These are phyloP conservation scores for Gadus chalcogrammus DNA, from an alignment of 2,113 vertebrate species.

Conservation along the genomic window DNA sequence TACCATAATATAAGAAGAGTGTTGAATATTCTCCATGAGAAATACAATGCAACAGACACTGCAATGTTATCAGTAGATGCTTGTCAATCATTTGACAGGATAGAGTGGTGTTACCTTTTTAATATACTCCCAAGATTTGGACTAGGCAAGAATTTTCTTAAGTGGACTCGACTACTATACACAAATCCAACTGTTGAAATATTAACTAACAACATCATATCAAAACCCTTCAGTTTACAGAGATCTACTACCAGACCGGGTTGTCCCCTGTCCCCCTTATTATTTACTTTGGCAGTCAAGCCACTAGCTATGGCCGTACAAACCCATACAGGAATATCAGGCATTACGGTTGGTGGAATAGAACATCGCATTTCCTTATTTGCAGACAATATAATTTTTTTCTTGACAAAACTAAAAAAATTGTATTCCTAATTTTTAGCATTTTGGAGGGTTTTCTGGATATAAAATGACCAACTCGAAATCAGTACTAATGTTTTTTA, in stretches of 20 bases:
- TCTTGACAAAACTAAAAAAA: conserved; percentile 16
- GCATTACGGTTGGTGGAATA: no score
- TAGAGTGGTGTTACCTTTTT: conserved; percentile 20
- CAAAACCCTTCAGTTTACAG: conserved; percentile 16
- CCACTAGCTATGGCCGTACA: neutral
- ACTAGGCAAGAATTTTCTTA: conserved; percentile 8
- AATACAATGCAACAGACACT: conserved; percentile 11
- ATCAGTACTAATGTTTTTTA: conserved; percentile 24
- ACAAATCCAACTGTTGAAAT: conserved; percentile 12
- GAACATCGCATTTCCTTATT: no score
- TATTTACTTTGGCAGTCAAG: conserved; percentile 17
- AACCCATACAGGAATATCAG: no score
- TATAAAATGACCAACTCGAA: conserved; percentile 23
- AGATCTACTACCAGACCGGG: conserved; percentile 16
- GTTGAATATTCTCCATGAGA: conserved; percentile 18
- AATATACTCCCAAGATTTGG: conserved; percentile 19
- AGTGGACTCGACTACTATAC: conserved; percentile 23
- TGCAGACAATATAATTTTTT: no score
- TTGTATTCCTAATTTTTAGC: conserved; percentile 14
- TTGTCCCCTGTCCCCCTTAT: conserved; percentile 20
- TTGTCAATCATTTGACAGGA: conserved; percentile 10
- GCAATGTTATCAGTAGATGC: conserved; percentile 24
- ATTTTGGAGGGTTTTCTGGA: conserved; percentile 16
- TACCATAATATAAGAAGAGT: conserved; percentile 27
- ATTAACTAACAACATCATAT: conserved; percentile 17